Evolutionary conservation across 2,888 invertebrate species (phyloP).

Genomic region (Caenorhabditis becei): DNA sequence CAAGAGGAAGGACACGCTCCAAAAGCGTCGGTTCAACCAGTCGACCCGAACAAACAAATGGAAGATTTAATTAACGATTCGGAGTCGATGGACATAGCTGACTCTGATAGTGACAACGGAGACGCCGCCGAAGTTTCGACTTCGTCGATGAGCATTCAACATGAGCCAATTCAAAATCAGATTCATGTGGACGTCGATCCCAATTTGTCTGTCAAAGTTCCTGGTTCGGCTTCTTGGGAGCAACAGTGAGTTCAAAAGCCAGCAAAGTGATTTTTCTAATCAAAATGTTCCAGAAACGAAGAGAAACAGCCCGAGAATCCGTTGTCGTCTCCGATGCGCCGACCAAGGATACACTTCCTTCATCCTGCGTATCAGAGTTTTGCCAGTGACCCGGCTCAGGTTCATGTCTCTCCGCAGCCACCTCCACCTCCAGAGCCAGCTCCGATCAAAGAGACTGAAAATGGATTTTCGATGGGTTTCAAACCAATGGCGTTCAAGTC

Average conservation of each 20-base stretch:
- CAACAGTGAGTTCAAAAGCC: conserved; percentile 2
- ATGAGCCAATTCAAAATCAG: not conserved
- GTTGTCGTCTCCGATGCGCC: conserved; percentile 22
- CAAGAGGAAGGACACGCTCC: not conserved
- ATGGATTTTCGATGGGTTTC: conserved; percentile 25
- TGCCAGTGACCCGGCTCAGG: conserved; percentile 8
- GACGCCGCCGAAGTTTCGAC: not conserved
- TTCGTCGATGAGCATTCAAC: not conserved
- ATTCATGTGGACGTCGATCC: conserved; percentile 35
- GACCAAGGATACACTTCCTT: conserved; percentile 37
- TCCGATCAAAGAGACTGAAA: conserved; percentile 18
- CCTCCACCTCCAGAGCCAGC: conserved; percentile 22
- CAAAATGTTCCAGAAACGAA: conserved; percentile 6
- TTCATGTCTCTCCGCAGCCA: conserved; percentile 10
- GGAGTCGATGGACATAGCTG: conserved; percentile 47
- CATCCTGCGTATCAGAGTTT: conserved; percentile 41
- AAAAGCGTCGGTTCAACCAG: not conserved
- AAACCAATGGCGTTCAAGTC: conserved; percentile 50
- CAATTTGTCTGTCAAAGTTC: not conserved
- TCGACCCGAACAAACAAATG: not conserved
- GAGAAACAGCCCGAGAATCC: conserved; percentile 15
- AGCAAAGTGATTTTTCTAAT: not conserved
- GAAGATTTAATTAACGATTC: conserved; percentile 8
- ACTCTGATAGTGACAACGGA: conserved; percentile 33
- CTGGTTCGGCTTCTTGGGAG: conserved; percentile 24